phyloP scores from a whole-genome alignment of 92 coral and sea anemone genomes.

The Phymanthus crucifer region DNA sequence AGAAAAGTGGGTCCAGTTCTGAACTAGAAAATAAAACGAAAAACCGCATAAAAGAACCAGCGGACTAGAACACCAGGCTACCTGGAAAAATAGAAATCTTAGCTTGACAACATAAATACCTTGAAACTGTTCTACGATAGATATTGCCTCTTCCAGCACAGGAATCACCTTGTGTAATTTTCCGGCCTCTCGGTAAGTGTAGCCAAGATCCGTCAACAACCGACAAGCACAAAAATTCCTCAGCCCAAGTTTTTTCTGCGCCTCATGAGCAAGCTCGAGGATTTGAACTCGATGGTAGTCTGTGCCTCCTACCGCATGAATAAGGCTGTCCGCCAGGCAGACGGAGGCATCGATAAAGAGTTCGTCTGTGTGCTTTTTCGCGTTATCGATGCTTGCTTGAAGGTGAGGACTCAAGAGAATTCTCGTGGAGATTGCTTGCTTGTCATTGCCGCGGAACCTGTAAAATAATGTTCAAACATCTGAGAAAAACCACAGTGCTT shows the following conservation, averaged over 20 bases:
- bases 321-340: constrained; percentile 72
- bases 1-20: no score
- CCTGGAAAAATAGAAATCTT: neutral
- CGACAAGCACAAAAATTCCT: constrained; percentile 51
- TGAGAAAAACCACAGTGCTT: no score
- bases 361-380: constrained; percentile 23
- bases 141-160: constrained; percentile 69
- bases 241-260: constrained; percentile 46
- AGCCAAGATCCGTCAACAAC: constrained; percentile 74
- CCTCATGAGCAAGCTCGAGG: constrained; percentile 69
- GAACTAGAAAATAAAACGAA: no score
- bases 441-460: constrained; percentile 25
- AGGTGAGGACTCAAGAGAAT: constrained; percentile 83
- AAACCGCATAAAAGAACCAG: no score
- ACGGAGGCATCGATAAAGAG: constrained; percentile 57
- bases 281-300: constrained; percentile 67
- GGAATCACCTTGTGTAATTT: constrained; percentile 60
- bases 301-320: constrained; percentile 83
- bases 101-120: neutral
- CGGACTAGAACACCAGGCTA: no score
- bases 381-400: constrained; percentile 52
- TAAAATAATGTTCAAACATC: constrained; percentile 2
- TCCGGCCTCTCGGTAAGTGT: constrained; percentile 86
- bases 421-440: constrained; percentile 58
- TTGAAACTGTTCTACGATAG: constrained; percentile 53